Evolutionary conservation across 1,140 invertebrate species (phyloP), one percentile per base, ranked within the genome.

Genomic region (Papilio glaucus): DNA sequence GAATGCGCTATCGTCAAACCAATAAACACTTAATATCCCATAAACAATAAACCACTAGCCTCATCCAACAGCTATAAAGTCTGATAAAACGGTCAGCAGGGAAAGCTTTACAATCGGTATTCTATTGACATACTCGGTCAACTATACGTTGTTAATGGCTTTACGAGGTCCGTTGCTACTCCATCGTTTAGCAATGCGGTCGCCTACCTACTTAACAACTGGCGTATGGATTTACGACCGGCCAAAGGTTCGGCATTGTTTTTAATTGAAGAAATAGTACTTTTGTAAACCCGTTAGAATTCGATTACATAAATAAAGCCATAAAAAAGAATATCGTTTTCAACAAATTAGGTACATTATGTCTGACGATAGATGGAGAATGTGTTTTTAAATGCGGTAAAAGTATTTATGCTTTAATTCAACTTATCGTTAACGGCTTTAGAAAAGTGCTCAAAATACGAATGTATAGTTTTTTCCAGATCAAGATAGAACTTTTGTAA

Each of bases 41-140:
- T 68, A 45, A 68, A 68, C 62, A 39, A 65, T 39, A 65, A 37
- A 57, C 29, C 62, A 21, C 33, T 65, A 61, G 21, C 60, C 15
- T 18, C 60, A 41, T 41, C 62, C 10, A 24, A 24, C 49, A 26
- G 12, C 21, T 18, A 41, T 65, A 65, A 42, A 65, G 39, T 68
- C 26, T 45, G 45, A 68, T 68, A 45, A 68, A 68, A 29, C 41
- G 26, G 41, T 68, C 65, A 45, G 21, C 21, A 45, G 65, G 65
- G 65, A 33, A 12, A 68, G 26, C 41, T 68, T 68, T 68, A 68
- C 65, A 68, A 68, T 68, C 65, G 24, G 41, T 68, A 68, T 68
- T 68, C 65, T 49, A 45, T 68, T 68, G 65, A 68, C 65, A 33
- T 49, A 49, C 65, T 39, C 62, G 7, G 13, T 24, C 24, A 61